Base-by-base conservation (phyloP, 2,888 invertebrate genomes). In the Hirtodrosophila confusa region DNA sequence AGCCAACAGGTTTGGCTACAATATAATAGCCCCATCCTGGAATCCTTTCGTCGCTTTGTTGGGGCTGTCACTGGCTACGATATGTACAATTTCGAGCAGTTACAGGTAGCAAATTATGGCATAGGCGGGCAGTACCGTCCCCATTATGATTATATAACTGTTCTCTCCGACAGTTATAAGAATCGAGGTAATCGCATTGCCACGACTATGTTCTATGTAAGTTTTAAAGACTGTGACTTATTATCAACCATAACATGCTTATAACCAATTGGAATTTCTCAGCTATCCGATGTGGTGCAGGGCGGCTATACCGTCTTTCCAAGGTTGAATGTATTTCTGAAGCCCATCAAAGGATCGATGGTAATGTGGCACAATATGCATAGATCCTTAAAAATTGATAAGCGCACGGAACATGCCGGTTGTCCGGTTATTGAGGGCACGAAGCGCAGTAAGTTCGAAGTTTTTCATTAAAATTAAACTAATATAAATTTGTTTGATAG, bases 71-170 rank as follows among this genome's bases (percentile, higher is more conserved):
- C 98, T 7, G 96, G 96, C 10, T 93, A 99, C 66, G 94, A 94
- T 44, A 94, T 97, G 93, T 92, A 92, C 10, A 96, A 97, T 0
- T 97, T 98, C 0, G 99, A 99, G 91, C 96, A 96, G 86, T 93
- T 99, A 78, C 99, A 99, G 92, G 96, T 99, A 50, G 99, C 98
- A 69, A 99, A 99, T 92, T 99, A 99, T 91, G 99, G 99, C 9
- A 96, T 99, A 75, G 99, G 98, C 1, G 99, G 99, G 0, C 99
- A 99, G 90, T 99, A 99, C 91, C 98, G 97, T 86, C 98, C 99
- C 7, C 99, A 99, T 92, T 97, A 94, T 91, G 99, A 97, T 90
- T 97, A 95, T 88, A 95, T 96, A 96, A 29, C 0, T 0, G 4
- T 29, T 0, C 0, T 68, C 10, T 12, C 51, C 0, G 3, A 4